Evolutionary conservation across 2,888 invertebrate genomes (phyloP).

Genomic region (Crematogaster levior): DNA sequence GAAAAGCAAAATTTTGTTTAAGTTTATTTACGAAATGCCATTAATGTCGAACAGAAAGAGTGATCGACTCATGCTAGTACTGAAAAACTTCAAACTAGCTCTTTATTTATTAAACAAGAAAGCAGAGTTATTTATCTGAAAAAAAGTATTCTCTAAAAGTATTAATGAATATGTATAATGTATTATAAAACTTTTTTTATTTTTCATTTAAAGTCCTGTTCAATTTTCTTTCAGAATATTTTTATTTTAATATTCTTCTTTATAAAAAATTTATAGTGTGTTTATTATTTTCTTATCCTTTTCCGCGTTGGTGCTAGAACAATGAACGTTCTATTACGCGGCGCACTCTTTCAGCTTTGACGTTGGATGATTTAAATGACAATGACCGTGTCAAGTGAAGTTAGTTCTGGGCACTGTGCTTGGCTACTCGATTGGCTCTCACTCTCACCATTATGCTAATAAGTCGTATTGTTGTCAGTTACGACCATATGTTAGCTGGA

Average conservation of each 20-base stretch:
- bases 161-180: not conserved
- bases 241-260: not conserved
- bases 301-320: conserved; percentile 13
- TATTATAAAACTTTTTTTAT: not conserved
- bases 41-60: too few relatives aligned
- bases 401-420: conserved; percentile 44
- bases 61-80: not conserved
- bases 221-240: conserved; percentile 12
- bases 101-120: not conserved
- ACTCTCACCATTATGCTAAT: conserved; percentile 70
- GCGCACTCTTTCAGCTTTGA: conserved; percentile 32
- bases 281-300: conserved; percentile 26
- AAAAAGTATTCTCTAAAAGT: not conserved
- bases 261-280: not conserved
- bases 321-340: conserved; percentile 35
- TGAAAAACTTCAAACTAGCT: not conserved
- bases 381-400: conserved; percentile 63
- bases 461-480: conserved; percentile 59
- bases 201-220: not conserved
- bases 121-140: not conserved
- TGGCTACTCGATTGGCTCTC: conserved; percentile 57
- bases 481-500: conserved; percentile 39
- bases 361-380: conserved; percentile 66
- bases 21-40: not conserved
- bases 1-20: not conserved